These are phyloP conservation scores for Paradisaea rubra DNA, from an alignment of 2,113 vertebrate genomes.

Conservation along the genomic window DNA sequence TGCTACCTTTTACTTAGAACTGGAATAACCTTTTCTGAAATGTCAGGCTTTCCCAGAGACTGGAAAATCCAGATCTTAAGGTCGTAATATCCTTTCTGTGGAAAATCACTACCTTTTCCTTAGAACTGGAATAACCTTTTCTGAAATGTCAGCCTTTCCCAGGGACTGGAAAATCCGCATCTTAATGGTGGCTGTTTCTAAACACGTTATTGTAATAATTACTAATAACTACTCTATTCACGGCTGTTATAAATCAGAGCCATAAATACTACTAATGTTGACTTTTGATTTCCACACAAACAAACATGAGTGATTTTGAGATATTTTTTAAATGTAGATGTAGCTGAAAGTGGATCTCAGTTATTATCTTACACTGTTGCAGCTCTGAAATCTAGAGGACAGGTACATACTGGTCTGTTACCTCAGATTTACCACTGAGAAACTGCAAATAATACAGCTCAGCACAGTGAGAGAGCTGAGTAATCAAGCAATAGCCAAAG, in stretches of 20 bases:
- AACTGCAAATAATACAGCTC: not conserved
- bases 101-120: not conserved
- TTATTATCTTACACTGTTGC: not conserved
- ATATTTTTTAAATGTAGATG: not conserved
- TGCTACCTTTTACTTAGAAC: not conserved
- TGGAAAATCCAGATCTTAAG: not conserved
- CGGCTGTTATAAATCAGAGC: not conserved
- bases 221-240: not conserved
- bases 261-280: not conserved
- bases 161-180: not conserved
- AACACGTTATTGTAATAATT: not conserved
- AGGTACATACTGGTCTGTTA: not conserved
- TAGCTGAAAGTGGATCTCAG: not conserved
- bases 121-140: not conserved
- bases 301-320: not conserved
- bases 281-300: not conserved
- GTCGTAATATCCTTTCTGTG: not conserved
- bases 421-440: not conserved
- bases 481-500: not conserved
- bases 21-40: conserved; percentile 3
- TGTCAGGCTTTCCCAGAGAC: not conserved
- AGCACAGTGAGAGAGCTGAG: not conserved
- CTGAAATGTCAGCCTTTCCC: not conserved
- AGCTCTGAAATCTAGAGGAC: not conserved
- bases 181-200: not conserved